Base-by-base conservation (phyloP, 1,140 invertebrate species). In the Neuroterus valhalla region DNA sequence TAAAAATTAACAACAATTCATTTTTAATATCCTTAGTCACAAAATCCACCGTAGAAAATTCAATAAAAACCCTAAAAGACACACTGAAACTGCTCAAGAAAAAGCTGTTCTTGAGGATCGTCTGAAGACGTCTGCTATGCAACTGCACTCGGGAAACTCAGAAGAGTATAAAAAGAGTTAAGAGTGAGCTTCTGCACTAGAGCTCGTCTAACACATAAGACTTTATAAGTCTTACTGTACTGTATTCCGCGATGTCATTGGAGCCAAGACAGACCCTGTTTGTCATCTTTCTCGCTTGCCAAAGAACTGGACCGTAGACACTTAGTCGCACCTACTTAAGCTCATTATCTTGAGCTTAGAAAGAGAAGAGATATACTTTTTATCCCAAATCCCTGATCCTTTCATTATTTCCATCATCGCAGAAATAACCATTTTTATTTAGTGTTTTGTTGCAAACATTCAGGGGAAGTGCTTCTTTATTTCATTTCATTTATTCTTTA, bases 261-360 rank as follows among this genome's bases (percentile, higher is more conserved):
- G 78, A 81, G 78, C 78, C 75, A 78, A 72, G 70, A 72, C 46
- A 68, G 62, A 67, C 78, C 67, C 68, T 70, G 72, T 76, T 42
- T 72, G 44, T 70, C 72, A 78, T 74, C 70, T 76, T 70, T 71
- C 70, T 78, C 31, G 21, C 74, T 19, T n/a, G 75, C 70, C 70
- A 66, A 74, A 76, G 77, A 86, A 84, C 81, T 82, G 82, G 78
- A 84, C 75, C 73, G 77, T 70, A 72, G 55, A 38, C 6, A 26
- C 66, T 52, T 46, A 43, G 14, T 71, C 70, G 55, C 75, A 74
- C 72, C 74, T 81, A 75, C 77, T 77, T 81, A 55, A 77, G 77
- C 46, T 67, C 71, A 74, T 80, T 78, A 71, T n/a, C 52, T 73
- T 50, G 62, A 50, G 68, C 50, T 73, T 70, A 67, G 2, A 26